Base-by-base conservation (phyloP, 1,140 invertebrate genomes). In the Rhizoglyphus robini region DNA sequence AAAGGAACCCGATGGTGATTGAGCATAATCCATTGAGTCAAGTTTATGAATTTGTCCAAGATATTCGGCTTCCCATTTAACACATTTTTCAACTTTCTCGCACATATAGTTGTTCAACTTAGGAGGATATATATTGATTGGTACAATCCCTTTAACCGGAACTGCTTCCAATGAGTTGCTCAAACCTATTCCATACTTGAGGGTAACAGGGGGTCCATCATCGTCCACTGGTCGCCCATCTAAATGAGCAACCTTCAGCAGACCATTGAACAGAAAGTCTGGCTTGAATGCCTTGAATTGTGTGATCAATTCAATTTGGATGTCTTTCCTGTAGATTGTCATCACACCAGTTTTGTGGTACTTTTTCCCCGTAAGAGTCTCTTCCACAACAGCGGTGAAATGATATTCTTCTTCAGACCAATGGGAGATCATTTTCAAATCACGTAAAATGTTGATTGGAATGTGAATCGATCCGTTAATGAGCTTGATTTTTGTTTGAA, bases 201-300 rank as follows among this genome's bases (percentile, higher is more conserved):
- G 73, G 11, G 74, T 79, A 0, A 87, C 79, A 2, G 83, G 79
- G 36, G 85, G 83, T 41, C 67, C 66, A 59, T 77, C 81, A 13
- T 83, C 82, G 60, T 81, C 79, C 1, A 89, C 76, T 4, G 85
- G 85, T 25, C 80, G 79, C 41, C 84, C 85, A 77, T 89, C 87
- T 70, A 88, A 86, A 70, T 86, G 83, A 0, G 81, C 74, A 0
- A 87, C 74, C 79, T 86, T 86, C 4, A 87, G 75, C 74, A 85
- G 86, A 62, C 86, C 84, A 47, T 80, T 84, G 72, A 91, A 93
- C 63, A 84, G 83, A 51, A 96, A 79, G 5, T 85, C 87, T 2
- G 89, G 88, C 73, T 92, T 92, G 75, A 89, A 96, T 69, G 84
- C 85, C 61, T 86, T 83, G 3, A 89, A 81, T 0, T 86, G 86